A percentile compares a stretch with the other conserved stretches of the same genome.
These are phyloP conservation scores for Mesocricetus auratus DNA, from an alignment of 2,113 vertebrate species.

Conservation along the genomic window DNA sequence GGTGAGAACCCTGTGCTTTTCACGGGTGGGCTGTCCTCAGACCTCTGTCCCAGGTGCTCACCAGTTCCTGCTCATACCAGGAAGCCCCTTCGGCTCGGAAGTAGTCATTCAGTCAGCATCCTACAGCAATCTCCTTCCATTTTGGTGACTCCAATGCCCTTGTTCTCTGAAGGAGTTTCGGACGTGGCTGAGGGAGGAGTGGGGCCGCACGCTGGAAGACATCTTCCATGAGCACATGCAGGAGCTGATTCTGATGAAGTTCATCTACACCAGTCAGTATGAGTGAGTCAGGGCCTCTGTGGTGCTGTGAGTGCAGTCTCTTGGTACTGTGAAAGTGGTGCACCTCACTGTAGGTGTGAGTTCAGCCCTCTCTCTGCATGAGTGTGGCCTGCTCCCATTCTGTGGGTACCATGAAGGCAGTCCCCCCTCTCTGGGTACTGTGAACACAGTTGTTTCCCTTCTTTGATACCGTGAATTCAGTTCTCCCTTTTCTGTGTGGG, in stretches of 20 bases:
- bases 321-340: not conserved
- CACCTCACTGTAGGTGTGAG: not conserved
- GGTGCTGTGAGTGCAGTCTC: not conserved
- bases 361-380: not conserved
- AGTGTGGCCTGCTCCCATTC: not conserved
- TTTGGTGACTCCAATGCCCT: not conserved
- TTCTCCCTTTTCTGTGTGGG: not conserved
- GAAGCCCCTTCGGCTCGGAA: too few species aligned
- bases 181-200: conserved; percentile 98
- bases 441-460: not conserved
- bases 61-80: not conserved
- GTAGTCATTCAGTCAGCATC: too few species aligned
- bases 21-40: too few species aligned
- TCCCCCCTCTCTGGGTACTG: not conserved
- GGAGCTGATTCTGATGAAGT: conserved; percentile 99
- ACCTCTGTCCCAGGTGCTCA: not conserved
- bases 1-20: not conserved
- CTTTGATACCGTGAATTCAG: not conserved
- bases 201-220: conserved; percentile 97
- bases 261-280: conserved; percentile 99
- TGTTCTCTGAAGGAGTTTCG: conserved; percentile 93
- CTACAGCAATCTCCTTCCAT: too few species aligned
- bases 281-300: conserved; percentile 88
- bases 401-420: not conserved
- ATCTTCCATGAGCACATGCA: conserved; percentile 99